Evolutionary conservation across 2,113 vertebrate species (phyloP).

Genomic region (Pampusana beccarii): DNA sequence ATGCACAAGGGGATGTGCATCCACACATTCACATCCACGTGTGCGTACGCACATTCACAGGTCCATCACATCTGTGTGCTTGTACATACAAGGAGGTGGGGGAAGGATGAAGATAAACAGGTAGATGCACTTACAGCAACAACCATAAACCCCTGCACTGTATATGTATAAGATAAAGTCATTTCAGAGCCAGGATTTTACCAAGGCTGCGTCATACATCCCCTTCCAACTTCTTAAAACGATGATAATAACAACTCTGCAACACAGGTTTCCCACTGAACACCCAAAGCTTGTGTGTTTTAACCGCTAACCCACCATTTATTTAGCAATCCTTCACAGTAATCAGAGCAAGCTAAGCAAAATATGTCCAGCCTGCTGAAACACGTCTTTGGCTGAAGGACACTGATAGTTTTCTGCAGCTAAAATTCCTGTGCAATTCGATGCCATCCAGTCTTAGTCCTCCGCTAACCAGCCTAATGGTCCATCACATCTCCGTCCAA

Average conservation of each 20-base stretch:
- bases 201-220: accelerated
- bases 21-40: accelerated
- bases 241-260: background rate
- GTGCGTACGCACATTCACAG: too few relatives aligned
- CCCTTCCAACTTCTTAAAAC: background rate
- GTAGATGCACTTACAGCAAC: background rate
- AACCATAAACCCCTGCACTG: background rate
- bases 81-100: background rate
- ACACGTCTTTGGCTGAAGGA: background rate
- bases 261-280: background rate
- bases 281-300: background rate
- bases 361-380: background rate
- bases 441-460: background rate
- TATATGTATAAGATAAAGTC: accelerated
- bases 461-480: background rate
- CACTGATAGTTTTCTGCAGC: background rate
- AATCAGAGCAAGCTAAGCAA: background rate
- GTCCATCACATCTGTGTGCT: background rate
- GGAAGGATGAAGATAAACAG: background rate
- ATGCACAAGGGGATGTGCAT: background rate
- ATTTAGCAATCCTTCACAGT: background rate
- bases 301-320: background rate
- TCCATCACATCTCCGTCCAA: background rate
- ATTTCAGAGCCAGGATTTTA: background rate
- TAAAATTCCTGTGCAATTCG: slow-evolving; percentile 38